Base-by-base conservation (phyloP, 2,797 vertebrate genomes). In the Lutjanus campechanus region DNA sequence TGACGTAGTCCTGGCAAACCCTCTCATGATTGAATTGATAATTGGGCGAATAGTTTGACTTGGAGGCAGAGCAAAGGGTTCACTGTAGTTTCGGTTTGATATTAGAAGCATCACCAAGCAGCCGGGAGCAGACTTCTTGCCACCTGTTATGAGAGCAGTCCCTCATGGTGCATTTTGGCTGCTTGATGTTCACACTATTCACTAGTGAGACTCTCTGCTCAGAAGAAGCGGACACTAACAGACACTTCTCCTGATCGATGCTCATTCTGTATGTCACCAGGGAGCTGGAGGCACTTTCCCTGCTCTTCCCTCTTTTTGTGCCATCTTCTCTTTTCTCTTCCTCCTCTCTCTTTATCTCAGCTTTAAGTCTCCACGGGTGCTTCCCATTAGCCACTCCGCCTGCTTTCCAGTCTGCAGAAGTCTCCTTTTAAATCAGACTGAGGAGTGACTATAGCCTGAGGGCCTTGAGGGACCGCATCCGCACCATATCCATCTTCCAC, bases 391-490 rank as follows among this genome's bases (percentile, higher is more conserved):
- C 86, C 75, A 79, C 76, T 91, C 76, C 65, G 70, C 77, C 79
- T 77, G 80, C 83, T 82, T 91, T 82, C 82, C 76, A 81, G 79
- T 85, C 83, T 73, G 85, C 77, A 86, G 85, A 81, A 87, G 85
- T 83, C 92, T 86, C 77, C 62, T 89, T 93, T 92, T 83, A 92
- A 93, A 94, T 93, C 90, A 89, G 79, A 83, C 81, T 67, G 76
- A 47, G 75, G 72, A 77, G 77, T 73, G 88, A 90, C 82, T 87
- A 54, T 88, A 92, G 90, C 92, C 90, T 40, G 51, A 61, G 88
- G 90, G 85, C 69, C 83, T 86, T 81, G 19, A 82, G 91, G 84
- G 91, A 87, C 81, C 4, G 16, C 72, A 87, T 90, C 81, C 78
- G 83, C 58, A 20, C 75, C 90, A 65, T 86, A 91, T 89, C 81